Evolutionary conservation across 2,113 vertebrate genomes (phyloP), one percentile per base, ranked within the genome.

Genomic region (Coracopsis vasa): DNA sequence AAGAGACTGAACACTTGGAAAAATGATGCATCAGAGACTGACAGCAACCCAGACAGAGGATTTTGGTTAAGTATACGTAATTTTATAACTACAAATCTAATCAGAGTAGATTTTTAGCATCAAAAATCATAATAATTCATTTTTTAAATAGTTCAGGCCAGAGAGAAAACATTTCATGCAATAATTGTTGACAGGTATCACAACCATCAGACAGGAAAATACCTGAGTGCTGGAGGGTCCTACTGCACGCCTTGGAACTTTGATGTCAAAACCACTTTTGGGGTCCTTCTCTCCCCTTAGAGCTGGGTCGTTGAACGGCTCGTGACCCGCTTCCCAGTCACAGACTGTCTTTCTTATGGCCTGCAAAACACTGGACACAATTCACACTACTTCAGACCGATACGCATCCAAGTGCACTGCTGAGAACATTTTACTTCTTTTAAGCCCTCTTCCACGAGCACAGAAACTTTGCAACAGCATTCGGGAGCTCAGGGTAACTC

Each of bases 221-320:
- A 99, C 99, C 98, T 99, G 99, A 8, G 99, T 99, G 96, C 98
- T 99, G 64, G 99, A 99, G 33, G 99, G 99, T 90, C 99, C 99
- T 65, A 99, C 99, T 9, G 99, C 98, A 23, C 99, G 98, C 41
- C 98, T 98, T 1, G 99, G 98, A 80, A 99, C 99, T 97, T 99
- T 99, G 92, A 99, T 99, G 85, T 99, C 99, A 73, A 99, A 99
- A 33, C 99, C 99, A 23, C 98, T 98, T 97, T 99, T 99, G n/a
- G 99, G 99, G 87, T 99, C 99, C 92, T 99, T 99, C 92, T 99
- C 99, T 4, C 99, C 99, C 33, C 98, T 97, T 27, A 99, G 96
- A 6, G 98, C 98, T 7, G 99, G 99, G 87, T 99, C 99, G 25
- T 99, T 99, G 95, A 98, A 98, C 2, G 99, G 99, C 60, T 99